Evolutionary conservation across 1,140 invertebrate genomes (phyloP).

Genomic region (Leptinotarsa texana): DNA sequence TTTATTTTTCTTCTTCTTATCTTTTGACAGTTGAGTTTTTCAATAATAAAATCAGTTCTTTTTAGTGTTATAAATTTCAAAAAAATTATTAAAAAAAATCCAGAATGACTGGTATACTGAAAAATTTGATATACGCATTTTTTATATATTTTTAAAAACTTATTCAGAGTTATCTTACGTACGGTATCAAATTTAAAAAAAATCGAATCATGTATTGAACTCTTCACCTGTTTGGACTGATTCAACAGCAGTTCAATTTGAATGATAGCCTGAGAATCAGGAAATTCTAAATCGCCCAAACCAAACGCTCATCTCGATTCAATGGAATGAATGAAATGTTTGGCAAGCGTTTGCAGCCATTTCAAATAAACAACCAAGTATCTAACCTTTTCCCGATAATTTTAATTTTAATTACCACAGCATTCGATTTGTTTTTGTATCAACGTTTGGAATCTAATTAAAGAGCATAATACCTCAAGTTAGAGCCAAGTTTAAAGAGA

Average conservation of each 20-base stretch:
- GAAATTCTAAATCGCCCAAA: not conserved
- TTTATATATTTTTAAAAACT: too few relatives aligned
- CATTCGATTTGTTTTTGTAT: conserved; percentile 26
- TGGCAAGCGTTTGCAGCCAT: conserved; percentile 6
- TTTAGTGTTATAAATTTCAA: too few relatives aligned
- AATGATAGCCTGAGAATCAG: not conserved
- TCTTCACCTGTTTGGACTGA: too few relatives aligned
- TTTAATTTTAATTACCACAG: conserved; percentile 17
- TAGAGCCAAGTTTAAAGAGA: conserved; percentile 24
- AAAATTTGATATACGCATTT: too few relatives aligned
- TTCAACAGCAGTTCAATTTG: not conserved
- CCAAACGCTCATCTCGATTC: not conserved
- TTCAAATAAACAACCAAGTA: conserved; percentile 17
- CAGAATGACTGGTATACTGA: too few relatives aligned
- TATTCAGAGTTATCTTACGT: too few relatives aligned
- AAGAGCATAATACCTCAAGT: conserved; percentile 25
- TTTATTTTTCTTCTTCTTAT: too few relatives aligned
- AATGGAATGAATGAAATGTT: conserved; percentile 14
- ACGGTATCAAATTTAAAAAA: too few relatives aligned
- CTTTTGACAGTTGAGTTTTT: too few relatives aligned
- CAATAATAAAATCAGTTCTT: too few relatives aligned
- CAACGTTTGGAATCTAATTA: conserved; percentile 28
- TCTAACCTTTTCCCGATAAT: conserved; percentile 27
- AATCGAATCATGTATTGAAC: too few relatives aligned
- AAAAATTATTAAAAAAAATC: too few relatives aligned